These are phyloP conservation scores for Ichneumoninae sp. DNA, from an alignment of 2,888 invertebrate species.

Conservation along the genomic window DNA sequence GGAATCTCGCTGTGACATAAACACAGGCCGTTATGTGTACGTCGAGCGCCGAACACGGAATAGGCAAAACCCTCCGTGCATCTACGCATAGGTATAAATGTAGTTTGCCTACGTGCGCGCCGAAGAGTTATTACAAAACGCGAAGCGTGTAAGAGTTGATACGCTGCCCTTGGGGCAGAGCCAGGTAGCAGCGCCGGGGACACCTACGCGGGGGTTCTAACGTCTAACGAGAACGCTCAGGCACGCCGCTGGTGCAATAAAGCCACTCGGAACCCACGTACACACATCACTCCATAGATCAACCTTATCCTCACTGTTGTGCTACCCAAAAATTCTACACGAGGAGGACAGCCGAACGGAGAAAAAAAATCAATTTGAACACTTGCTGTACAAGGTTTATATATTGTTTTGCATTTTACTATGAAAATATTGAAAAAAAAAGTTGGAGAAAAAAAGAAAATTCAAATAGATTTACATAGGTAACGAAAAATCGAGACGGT, in stretches of 20 bases:
- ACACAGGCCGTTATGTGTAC: neutral
- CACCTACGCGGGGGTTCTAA: constrained; percentile 71
- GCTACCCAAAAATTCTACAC: neutral
- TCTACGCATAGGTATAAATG: constrained; percentile 16
- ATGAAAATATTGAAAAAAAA: constrained; percentile 23
- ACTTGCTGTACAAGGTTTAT: neutral
- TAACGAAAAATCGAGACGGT: neutral
- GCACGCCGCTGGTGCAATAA: constrained; percentile 1
- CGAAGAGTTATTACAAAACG: constrained; percentile 63
- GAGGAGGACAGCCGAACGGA: neutral
- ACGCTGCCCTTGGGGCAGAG: constrained; percentile 75
- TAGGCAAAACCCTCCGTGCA: neutral
- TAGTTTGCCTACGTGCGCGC: constrained; percentile 30
- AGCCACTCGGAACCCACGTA: neutral
- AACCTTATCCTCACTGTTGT: neutral
- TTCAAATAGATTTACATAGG: neutral
- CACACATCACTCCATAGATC: neutral
- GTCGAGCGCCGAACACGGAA: neutral
- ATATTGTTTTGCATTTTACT: no score
- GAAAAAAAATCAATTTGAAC: neutral
- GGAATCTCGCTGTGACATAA: constrained; percentile 42
- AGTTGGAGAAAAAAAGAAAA: no score
- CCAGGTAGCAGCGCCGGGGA: constrained; percentile 72
- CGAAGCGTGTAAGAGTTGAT: constrained; percentile 64
- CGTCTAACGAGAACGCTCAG: constrained; percentile 30